phyloP scores from a whole-genome alignment of 2,888 invertebrate species.

The Galeopsomyia nigrocyanea region DNA sequence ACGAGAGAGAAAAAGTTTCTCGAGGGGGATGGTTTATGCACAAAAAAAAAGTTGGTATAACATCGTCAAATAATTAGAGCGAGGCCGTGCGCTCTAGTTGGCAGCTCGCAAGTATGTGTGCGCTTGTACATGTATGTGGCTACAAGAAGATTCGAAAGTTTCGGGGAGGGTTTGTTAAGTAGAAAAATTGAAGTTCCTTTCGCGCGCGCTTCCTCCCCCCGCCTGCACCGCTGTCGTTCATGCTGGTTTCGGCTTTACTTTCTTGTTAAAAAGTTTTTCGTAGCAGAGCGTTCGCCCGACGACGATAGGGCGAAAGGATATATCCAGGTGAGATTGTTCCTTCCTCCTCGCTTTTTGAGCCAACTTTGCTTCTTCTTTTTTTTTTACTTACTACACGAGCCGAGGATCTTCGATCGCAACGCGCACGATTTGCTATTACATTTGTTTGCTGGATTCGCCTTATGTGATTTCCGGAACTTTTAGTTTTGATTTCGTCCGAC shows the following conservation, averaged over 20 bases:
- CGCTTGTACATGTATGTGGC: background rate
- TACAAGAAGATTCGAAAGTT: constrained; percentile 26
- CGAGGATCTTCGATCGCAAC: constrained; percentile 15
- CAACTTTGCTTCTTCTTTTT: constrained; percentile 30
- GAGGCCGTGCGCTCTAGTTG: no score
- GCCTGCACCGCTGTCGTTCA: background rate
- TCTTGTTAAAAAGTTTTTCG: constrained; percentile 51
- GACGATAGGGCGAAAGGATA: constrained; percentile 46
- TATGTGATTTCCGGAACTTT: background rate
- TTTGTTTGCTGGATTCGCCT: constrained; percentile 4
- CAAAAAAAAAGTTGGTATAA: background rate
- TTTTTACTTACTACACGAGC: background rate
- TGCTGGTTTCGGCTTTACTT: constrained; percentile 43
- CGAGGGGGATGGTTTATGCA: background rate
- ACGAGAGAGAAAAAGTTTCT: background rate
- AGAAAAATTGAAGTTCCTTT: constrained; percentile 35
- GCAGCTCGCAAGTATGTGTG: background rate
- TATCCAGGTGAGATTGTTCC: constrained; percentile 48
- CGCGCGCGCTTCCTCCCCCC: no score
- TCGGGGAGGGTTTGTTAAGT: constrained; percentile 37
- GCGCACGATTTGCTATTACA: constrained; percentile 11
- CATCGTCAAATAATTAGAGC: background rate
- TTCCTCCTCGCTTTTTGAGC: background rate
- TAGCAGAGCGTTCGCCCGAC: background rate
- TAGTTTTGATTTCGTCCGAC: no score